These are phyloP conservation scores for Tenodera sinensis DNA, from an alignment of 2,888 invertebrate species.

Conservation along the genomic window DNA sequence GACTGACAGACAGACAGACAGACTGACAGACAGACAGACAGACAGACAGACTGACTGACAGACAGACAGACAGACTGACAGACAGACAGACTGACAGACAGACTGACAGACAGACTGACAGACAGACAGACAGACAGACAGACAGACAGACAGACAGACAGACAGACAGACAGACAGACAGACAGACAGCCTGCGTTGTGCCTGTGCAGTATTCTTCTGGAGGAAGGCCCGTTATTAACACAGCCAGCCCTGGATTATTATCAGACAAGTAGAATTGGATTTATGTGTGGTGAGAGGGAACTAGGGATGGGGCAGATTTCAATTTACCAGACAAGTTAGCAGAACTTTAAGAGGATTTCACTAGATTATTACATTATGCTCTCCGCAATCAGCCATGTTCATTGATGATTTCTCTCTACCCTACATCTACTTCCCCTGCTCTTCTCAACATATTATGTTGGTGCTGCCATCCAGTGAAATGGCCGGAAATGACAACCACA, in stretches of 20 bases:
- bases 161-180: no score
- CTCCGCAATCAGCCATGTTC: not conserved
- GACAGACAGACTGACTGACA: no score
- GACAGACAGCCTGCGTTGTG: no score
- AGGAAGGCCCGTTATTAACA: not conserved
- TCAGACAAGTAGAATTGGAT: conserved; percentile 1
- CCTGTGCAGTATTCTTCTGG: not conserved
- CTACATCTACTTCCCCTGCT: not conserved
- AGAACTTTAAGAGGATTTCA: conserved; percentile 15
- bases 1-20: no score
- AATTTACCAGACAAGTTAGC: conserved; percentile 14
- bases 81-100: no score
- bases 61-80: no score
- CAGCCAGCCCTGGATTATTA: not conserved
- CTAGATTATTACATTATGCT: conserved; percentile 9
- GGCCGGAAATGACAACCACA: not conserved
- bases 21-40: no score
- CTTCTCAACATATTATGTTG: not conserved
- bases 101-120: no score
- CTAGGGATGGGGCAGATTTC: not conserved
- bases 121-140: no score
- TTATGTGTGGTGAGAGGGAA: not conserved
- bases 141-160: no score
- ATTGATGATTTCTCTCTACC: not conserved
- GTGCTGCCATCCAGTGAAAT: not conserved